A percentile compares a stretch with the other conserved stretches of the same genome.
Conservation (phyloP, 35 echinoderm and acorn worm species). For the Lytechinus pictus region DNA sequence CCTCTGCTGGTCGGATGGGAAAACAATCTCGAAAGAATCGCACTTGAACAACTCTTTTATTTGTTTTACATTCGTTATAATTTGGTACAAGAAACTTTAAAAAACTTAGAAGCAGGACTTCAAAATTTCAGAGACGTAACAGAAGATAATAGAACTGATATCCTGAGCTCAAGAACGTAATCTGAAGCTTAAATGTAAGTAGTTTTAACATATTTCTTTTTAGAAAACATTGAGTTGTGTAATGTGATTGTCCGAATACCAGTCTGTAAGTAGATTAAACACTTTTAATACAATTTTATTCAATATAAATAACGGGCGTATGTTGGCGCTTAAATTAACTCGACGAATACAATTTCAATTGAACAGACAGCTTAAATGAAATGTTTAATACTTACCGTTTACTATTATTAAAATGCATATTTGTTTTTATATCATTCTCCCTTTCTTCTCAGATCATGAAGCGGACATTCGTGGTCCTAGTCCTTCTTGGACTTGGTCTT, state of each 20-base stretch:
- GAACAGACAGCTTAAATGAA: not conserved
- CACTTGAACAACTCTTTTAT: not conserved
- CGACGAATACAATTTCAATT: not conserved
- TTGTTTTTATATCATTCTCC: not conserved
- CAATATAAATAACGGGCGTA: too few species aligned
- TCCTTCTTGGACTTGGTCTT: not conserved
- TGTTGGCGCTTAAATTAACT: too few species aligned
- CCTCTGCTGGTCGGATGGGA: slow-evolving; percentile 45
- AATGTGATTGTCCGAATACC: too few species aligned
- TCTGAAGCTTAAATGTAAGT: too few species aligned
- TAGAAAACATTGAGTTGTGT: not conserved
- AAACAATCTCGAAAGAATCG: not conserved
- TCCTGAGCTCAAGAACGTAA: not conserved
- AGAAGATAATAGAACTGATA: not conserved
- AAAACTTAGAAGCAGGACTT: not conserved
- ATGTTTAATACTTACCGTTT: not conserved
- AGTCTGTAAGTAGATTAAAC: not conserved
- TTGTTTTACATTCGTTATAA: not conserved
- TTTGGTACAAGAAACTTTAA: not conserved
- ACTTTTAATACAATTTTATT: not conserved
- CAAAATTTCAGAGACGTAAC: not conserved
- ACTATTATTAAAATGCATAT: not conserved
- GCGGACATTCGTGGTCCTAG: not conserved
- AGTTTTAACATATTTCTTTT: not conserved
- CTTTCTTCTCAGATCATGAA: not conserved